phyloP scores from a whole-genome alignment of 2,888 invertebrate species.

The Acronicta aceris region DNA sequence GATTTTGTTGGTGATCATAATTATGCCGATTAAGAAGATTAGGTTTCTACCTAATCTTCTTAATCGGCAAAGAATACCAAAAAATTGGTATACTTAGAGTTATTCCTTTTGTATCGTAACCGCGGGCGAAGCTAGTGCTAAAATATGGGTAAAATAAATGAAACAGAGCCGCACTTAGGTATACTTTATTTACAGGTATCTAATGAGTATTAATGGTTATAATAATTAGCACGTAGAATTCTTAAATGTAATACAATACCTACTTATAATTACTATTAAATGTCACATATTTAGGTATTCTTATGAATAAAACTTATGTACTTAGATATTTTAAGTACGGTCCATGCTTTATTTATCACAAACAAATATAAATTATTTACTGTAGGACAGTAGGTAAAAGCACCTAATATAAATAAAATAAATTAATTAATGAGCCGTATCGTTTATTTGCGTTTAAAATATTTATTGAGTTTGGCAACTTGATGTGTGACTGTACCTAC shows the following conservation, averaged over 20 bases:
- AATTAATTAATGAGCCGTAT: conserved; percentile 43
- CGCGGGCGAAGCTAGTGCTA: too few relatives aligned
- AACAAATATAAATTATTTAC: conserved; percentile 19
- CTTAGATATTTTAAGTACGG: conserved; percentile 35
- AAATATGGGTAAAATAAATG: conserved; percentile 4
- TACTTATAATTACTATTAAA: conserved; percentile 7
- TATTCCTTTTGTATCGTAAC: too few relatives aligned
- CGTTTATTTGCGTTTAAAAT: not conserved
- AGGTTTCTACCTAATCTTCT: too few relatives aligned
- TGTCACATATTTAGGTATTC: conserved; percentile 5
- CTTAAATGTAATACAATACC: conserved; percentile 12
- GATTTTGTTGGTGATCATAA: too few relatives aligned
- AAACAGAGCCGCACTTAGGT: conserved; percentile 38
- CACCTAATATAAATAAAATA: not conserved
- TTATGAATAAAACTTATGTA: conserved; percentile 6
- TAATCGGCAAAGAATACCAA: too few relatives aligned
- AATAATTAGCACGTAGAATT: conserved; percentile 23
- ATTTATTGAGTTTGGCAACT: too few relatives aligned
- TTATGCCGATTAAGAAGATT: too few relatives aligned
- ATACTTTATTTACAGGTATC: conserved; percentile 49
- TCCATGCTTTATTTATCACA: conserved; percentile 50
- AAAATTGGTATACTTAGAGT: too few relatives aligned
- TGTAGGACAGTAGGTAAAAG: conserved; percentile 8
- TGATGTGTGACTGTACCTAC: too few relatives aligned
- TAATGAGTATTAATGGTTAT: conserved; percentile 54